Evolutionary conservation across 2,888 invertebrate genomes (phyloP), one percentile per base, ranked within the genome.

Genomic region (Agapostemon virescens): DNA sequence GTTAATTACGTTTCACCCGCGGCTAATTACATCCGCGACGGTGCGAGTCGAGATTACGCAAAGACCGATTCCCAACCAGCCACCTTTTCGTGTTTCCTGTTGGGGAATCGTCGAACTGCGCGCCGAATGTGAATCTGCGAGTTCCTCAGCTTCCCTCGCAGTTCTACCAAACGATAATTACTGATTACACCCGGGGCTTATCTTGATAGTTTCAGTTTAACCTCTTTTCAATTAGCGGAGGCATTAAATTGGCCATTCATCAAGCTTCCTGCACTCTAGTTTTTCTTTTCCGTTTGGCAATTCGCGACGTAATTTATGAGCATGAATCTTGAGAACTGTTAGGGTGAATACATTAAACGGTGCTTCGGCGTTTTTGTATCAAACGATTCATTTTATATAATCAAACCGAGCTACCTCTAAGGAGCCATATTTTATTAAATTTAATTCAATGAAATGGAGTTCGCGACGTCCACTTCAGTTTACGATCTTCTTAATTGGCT

Each of bases 21-120:
- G 70, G 77, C 79, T 85, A 85, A 85, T 86, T 85, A 79, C 82
- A 79, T 81, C 74, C 76, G 75, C 70, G 74, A 42, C 67, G 58
- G 69, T 40, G 64, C 67, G 73, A 74, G 77, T 58, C 74, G 61
- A 40, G 77, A 82, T 86, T 85, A 79, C 82, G 72, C 69, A 86
- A 86, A 76, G 70, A 64, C 33, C 67, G 70, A 66, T 75, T 79
- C 63, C n/a, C 42, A 30, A 17, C 42, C 38, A 67, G 58, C 30
- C 30, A 3, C 23, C 58, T 49, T 42, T 70, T 42, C 58, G 52
- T 36, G 6, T 55, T 69, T 69, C 55, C 45, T 74, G 33, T 20
- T 11, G 61, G 17, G 61, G 20, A 61, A 61, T 20, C 33, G 33
- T 33, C 30, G 7, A 17, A 30, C 15, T 17, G 52, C 17, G 20